Base-by-base conservation (phyloP, 2,113 vertebrate species). In the Azemiops feae region DNA sequence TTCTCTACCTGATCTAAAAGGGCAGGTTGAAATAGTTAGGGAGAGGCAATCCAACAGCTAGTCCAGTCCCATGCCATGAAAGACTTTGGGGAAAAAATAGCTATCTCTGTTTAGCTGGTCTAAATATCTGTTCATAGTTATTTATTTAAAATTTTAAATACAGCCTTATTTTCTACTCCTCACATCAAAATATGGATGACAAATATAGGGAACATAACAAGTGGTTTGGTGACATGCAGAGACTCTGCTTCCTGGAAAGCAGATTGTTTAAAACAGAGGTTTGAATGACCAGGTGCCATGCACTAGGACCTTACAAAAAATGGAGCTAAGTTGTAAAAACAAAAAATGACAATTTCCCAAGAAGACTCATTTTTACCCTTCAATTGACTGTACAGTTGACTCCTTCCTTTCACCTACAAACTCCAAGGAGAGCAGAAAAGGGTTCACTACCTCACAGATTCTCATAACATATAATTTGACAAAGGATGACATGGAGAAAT, bases 401-500 rank as follows among this genome's bases (percentile, higher is more conserved):
- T 58, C 30, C 27, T 20, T n/a, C 18, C 6, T 23, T 30, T 43
- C 55, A 22, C 34, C 43, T 85, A 39, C 30, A 85, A 57, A 89
- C 1, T 25, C 53, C 25, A 30, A 1, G 81, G 14, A 23, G 6
- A 8, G 30, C 16, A 92, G 30, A 64, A 23, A 89, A 93, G 89
- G n/a, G 23, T 4, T 27, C 25, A 7, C 3, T 0, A 25, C 85
- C 92, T 43, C 60, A 34, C 9, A 52, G 8, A 3, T 91, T 89
- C 0, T 3, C 58, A 9, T 0, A 92, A 30, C 1, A 39, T 14
- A 10, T 4, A 89, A 30, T 16, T 91, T 93, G 25, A 23, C 90
- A 93, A 87, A 81, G 3, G 20, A 4, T 14, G 93, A 50, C n/a
- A 88, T 93, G 5, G 55, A 93, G 85, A 94, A 94, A 89, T 5